A percentile compares a stretch with the other conserved stretches of the same genome.
Evolutionary conservation across 1,140 invertebrate genomes (phyloP).

Genomic region (Drosophila chauvacae): DNA sequence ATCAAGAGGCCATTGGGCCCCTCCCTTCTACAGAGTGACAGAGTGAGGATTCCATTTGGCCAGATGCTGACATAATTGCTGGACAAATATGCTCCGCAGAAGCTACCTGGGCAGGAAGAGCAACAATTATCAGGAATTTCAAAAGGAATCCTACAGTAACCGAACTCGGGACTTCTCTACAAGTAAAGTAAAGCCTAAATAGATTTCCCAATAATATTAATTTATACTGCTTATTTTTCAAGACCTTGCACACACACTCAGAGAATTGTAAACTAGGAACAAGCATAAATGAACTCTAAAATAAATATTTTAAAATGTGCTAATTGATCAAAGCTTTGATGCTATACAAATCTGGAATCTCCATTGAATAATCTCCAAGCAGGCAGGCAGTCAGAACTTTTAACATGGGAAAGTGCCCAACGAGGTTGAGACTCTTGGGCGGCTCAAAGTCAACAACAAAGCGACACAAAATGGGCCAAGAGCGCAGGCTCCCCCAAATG

Average conservation of each 20-base stretch:
- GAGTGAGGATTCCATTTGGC: conserved; percentile 8
- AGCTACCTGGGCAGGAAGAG: not conserved
- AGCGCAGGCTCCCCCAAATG: conserved; percentile 24
- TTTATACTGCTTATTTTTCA: not conserved
- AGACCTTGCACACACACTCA: not conserved
- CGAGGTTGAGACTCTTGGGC: conserved; percentile 47
- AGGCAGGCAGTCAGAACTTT: conserved; percentile 3
- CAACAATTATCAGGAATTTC: conserved; percentile 2
- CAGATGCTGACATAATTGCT: conserved; percentile 51
- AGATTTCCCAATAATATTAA: not conserved
- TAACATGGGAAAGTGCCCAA: conserved; percentile 34
- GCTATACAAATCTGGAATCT: not conserved
- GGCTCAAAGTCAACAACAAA: conserved; percentile 46
- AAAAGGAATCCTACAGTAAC: not conserved
- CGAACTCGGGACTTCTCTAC: too few species aligned
- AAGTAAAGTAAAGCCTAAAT: not conserved
- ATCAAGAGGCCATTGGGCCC: conserved; percentile 29
- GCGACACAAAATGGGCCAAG: conserved; percentile 16
- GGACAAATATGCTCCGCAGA: conserved; percentile 3
- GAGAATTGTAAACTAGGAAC: not conserved
- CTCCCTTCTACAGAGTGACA: conserved; percentile 24
- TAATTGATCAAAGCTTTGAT: conserved; percentile 20
- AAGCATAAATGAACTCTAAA: too few species aligned
- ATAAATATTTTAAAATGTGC: conserved; percentile 6
- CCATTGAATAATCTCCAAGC: not conserved